Conservation (phyloP, 2,888 invertebrate species). For the Bugulina stolonifera region DNA sequence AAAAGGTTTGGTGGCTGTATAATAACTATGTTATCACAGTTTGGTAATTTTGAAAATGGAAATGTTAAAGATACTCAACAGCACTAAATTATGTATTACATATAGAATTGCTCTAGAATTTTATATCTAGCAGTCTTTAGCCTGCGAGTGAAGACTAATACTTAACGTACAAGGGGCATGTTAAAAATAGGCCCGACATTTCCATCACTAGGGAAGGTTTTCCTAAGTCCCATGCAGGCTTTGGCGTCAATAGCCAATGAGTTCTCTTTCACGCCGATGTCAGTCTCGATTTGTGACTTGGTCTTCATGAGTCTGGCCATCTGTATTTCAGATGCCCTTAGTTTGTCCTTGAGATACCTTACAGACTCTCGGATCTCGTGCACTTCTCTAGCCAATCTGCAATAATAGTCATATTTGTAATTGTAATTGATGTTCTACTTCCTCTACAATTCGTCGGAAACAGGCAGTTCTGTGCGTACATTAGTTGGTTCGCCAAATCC, state of each 20-base stretch:
- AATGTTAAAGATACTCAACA: too few species aligned
- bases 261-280: slow-evolving; percentile 77
- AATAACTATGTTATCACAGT: too few species aligned
- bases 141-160: neutral
- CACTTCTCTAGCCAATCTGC: slow-evolving; percentile 76
- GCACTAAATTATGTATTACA: neutral
- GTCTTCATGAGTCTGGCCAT: slow-evolving; percentile 65
- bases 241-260: slow-evolving; percentile 85
- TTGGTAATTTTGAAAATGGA: too few species aligned
- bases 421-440: too few species aligned
- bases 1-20: neutral
- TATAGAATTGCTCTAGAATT: neutral
- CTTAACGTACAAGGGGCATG: slow-evolving; percentile 40
- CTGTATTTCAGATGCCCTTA: slow-evolving; percentile 59
- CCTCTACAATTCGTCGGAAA: too few species aligned
- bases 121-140: neutral
- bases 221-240: slow-evolving; percentile 82
- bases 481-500: too few species aligned
- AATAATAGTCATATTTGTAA: slow-evolving; percentile 31
- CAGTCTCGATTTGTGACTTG: slow-evolving; percentile 74
- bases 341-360: slow-evolving; percentile 70
- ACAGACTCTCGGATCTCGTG: slow-evolving; percentile 77
- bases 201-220: slow-evolving; percentile 71
- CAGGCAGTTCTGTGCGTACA: too few species aligned
- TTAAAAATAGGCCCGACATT: slow-evolving; percentile 51